Conservation (phyloP, 2,888 invertebrate species). For the Plagiodera versicolora region DNA sequence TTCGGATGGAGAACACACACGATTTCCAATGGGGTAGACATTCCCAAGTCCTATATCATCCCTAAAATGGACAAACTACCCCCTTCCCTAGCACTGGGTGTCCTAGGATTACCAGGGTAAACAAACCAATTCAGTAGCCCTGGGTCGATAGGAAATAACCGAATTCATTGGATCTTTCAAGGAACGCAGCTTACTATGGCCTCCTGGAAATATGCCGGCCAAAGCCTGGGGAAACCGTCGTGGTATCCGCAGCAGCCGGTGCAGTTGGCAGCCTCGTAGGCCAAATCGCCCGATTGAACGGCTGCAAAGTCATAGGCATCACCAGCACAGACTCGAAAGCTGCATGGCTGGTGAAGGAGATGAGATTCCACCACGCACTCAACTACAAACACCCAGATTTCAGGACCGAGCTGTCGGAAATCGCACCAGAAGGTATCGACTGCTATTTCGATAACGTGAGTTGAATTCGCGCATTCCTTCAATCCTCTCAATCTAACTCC, state of each 20-base stretch:
- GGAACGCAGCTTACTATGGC: conserved; percentile 76
- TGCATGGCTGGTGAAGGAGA: conserved; percentile 64
- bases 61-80: conserved; percentile 62
- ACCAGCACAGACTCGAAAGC: conserved; percentile 74
- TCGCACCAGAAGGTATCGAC: conserved; percentile 70
- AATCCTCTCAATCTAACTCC: conserved; percentile 7
- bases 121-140: neutral
- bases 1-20: conserved; percentile 72
- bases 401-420: conserved; percentile 59
- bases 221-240: conserved; percentile 72
- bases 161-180: conserved; percentile 40
- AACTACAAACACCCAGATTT: conserved; percentile 71
- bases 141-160: too few relatives aligned
- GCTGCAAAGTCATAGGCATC: conserved; percentile 70
- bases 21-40: conserved; percentile 53
- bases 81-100: conserved; percentile 65
- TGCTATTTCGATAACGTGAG: conserved; percentile 78
- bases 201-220: conserved; percentile 71
- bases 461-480: conserved; percentile 20
- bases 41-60: conserved; percentile 39
- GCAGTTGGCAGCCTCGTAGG: conserved; percentile 79
- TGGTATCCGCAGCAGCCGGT: conserved; percentile 74
- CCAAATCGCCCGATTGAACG: conserved; percentile 75
- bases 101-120: conserved; percentile 74
- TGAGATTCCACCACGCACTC: conserved; percentile 69